Percentiles rank a stretch among this genome's conserved stretches.
phyloP scores from a whole-genome alignment of 2,888 invertebrate species.

The Azorinus chamasolen region DNA sequence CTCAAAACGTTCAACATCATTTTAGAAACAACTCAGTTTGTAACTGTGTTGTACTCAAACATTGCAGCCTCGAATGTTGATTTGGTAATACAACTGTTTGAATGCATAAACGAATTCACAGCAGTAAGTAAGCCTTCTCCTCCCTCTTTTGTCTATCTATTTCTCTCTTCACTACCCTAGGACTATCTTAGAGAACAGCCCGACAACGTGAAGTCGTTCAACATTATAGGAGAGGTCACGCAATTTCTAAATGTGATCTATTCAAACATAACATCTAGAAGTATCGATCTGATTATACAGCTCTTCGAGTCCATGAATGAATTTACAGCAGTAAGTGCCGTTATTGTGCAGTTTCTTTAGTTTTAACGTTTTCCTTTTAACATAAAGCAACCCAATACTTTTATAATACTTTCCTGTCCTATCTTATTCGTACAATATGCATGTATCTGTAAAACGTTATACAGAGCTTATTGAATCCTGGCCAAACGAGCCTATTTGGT shows the following conservation, averaged over 20 bases:
- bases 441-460: too few species aligned
- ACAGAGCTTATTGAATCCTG: too few species aligned
- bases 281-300: slow-evolving; percentile 85
- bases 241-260: slow-evolving; percentile 85
- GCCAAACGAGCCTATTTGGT: too few species aligned
- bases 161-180: slow-evolving; percentile 64
- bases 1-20: slow-evolving; percentile 86
- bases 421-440: too few species aligned
- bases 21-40: slow-evolving; percentile 85
- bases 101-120: slow-evolving; percentile 86
- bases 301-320: slow-evolving; percentile 86
- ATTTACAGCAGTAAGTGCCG: slow-evolving; percentile 83
- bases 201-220: slow-evolving; percentile 86
- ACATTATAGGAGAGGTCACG: slow-evolving; percentile 86
- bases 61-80: slow-evolving; percentile 84
- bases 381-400: too few species aligned
- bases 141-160: slow-evolving; percentile 4
- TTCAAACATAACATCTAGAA: slow-evolving; percentile 84
- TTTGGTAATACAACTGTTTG: slow-evolving; percentile 85
- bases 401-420: too few species aligned
- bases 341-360: background rate
- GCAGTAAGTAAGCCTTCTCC: slow-evolving; percentile 78
- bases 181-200: slow-evolving; percentile 86
- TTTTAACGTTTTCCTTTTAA: background rate
- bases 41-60: slow-evolving; percentile 85